Percentiles rank a stretch among this genome's conserved stretches.
phyloP scores from a whole-genome alignment of 2,888 invertebrate genomes.

The Amiota communis region DNA sequence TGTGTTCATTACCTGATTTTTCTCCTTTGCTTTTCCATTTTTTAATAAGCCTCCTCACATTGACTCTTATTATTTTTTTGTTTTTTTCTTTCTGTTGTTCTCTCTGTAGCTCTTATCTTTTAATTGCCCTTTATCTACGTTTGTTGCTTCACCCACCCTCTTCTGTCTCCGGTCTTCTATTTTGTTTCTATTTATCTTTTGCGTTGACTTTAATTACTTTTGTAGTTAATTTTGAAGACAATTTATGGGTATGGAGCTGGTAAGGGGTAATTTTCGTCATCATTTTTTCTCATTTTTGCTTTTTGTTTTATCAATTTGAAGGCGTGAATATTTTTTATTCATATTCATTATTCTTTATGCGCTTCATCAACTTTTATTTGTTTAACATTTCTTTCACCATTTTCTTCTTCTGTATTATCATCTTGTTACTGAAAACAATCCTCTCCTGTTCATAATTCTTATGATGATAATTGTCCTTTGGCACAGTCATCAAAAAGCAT shows the following conservation, averaged over 20 bases:
- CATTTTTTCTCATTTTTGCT: background rate
- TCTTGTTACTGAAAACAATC: constrained; percentile 3
- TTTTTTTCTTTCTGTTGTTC: constrained; percentile 13
- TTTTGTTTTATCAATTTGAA: no score
- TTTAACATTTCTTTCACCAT: background rate
- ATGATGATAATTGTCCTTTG: constrained; percentile 34
- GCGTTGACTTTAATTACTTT: constrained; percentile 59
- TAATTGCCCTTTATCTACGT: constrained; percentile 32
- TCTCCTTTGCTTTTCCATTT: no score
- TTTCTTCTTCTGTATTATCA: background rate
- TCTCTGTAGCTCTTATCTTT: constrained; percentile 47
- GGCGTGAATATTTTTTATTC: constrained; percentile 17
- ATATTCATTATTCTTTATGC: constrained; percentile 10
- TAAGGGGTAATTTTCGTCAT: no score
- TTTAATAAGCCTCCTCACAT: background rate
- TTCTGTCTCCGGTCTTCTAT: background rate
- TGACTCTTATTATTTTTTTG: background rate
- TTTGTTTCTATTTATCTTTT: constrained; percentile 36
- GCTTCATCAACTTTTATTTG: background rate
- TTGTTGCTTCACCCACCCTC: background rate
- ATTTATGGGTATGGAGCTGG: background rate
- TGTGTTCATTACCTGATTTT: no score
- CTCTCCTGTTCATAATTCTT: constrained; percentile 50
- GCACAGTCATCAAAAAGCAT: constrained; percentile 19
- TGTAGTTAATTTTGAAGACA: constrained; percentile 64